Percentiles rank a stretch among this genome's conserved stretches.
Evolutionary conservation across 2,797 vertebrate genomes (phyloP).

Genomic region (Fistularia commersonii): DNA sequence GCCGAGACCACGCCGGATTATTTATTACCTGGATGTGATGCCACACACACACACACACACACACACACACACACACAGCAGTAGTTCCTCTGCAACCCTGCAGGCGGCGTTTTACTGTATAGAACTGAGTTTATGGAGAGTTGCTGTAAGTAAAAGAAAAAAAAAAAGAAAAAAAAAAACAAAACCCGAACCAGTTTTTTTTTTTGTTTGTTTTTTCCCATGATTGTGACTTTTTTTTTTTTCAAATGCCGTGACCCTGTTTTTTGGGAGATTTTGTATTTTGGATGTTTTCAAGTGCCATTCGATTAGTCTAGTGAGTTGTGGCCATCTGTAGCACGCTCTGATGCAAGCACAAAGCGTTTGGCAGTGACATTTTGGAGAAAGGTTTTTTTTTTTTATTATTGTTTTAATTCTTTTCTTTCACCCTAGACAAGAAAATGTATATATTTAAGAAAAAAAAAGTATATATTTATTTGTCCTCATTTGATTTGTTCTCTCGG

Average conservation of each 20-base stretch:
- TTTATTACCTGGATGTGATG: no score
- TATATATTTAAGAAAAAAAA: constrained; percentile 89
- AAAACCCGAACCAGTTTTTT: constrained; percentile 1
- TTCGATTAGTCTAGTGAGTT: constrained; percentile 94
- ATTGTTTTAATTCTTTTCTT: constrained; percentile 59
- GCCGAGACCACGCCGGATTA: no score
- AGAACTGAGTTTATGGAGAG: no score
- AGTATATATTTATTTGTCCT: constrained; percentile 85
- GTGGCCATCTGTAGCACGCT: constrained; percentile 90
- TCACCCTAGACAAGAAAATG: constrained; percentile 74
- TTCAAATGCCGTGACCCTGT: constrained; percentile 69
- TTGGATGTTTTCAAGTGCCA: constrained; percentile 90
- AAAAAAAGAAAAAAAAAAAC: background rate
- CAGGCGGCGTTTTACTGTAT: no score
- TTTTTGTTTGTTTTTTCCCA: constrained; percentile 45
- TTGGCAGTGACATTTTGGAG: constrained; percentile 72
- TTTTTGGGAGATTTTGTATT: constrained; percentile 56
- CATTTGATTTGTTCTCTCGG: constrained; percentile 87
- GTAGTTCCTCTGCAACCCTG: no score
- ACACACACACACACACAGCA: no score
- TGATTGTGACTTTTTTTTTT: constrained; percentile 60
- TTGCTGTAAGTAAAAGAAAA: background rate
- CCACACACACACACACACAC: no score
- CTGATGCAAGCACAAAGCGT: constrained; percentile 94
- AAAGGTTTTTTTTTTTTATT: background rate